A percentile compares a stretch with the other conserved stretches of the same genome.
These are phyloP conservation scores for Lasioglossum zephyrum DNA, from an alignment of 2,888 invertebrate genomes.

Conservation along the genomic window DNA sequence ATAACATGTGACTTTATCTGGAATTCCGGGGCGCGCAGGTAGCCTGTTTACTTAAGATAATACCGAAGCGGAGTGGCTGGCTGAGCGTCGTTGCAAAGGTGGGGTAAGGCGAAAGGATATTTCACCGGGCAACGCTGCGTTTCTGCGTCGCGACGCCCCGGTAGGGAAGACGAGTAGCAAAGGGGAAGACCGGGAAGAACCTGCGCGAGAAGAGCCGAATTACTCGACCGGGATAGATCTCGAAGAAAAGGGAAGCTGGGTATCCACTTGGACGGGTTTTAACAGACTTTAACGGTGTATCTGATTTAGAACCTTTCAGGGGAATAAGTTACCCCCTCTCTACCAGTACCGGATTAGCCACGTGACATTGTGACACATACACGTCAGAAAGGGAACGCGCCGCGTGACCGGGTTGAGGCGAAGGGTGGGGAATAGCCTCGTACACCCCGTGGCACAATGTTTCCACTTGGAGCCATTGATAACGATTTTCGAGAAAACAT, in stretches of 20 bases:
- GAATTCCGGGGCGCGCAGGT: conserved; percentile 77
- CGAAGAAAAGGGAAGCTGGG: conserved; percentile 14
- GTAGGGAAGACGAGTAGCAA: conserved; percentile 32
- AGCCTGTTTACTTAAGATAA: conserved; percentile 83
- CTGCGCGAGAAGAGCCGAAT: conserved; percentile 25
- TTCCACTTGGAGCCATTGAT: too few species aligned
- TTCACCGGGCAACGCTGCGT: conserved; percentile 68
- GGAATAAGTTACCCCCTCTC: too few species aligned
- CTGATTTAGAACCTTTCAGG: neutral
- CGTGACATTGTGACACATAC: too few species aligned
- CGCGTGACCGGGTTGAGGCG: too few species aligned
- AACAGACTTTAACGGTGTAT: neutral
- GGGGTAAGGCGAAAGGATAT: conserved; percentile 66
- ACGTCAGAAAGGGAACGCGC: too few species aligned
- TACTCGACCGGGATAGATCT: conserved; percentile 19
- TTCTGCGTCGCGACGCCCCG: conserved; percentile 20
- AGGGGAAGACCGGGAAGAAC: conserved; percentile 45
- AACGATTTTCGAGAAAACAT: too few species aligned
- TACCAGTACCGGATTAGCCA: too few species aligned
- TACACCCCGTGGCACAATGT: too few species aligned
- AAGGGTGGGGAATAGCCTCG: too few species aligned
- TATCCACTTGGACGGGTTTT: conserved; percentile 14
- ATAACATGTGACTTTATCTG: conserved; percentile 82
- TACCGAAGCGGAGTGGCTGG: conserved; percentile 74
- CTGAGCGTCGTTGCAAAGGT: conserved; percentile 62